Conservation (phyloP, 2,888 invertebrate species). For the Acanthosepion esculentum region DNA sequence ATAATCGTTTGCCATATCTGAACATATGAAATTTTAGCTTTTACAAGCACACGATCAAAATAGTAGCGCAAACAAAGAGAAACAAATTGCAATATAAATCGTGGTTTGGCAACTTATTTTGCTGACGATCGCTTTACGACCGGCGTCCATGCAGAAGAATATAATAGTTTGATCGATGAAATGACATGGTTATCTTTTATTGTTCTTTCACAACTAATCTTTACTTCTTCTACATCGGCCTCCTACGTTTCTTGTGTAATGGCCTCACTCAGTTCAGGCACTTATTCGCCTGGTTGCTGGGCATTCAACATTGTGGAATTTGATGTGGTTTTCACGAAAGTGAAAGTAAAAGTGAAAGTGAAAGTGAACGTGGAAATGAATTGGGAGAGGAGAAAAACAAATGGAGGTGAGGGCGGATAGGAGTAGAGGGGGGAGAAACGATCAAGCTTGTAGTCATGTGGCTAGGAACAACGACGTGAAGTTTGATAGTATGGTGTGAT, state of each 20-base stretch:
- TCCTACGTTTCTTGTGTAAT: not conserved
- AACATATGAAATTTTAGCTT: too few species aligned
- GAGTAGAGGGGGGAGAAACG: not conserved
- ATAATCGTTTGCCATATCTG: too few species aligned
- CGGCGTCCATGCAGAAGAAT: too few species aligned
- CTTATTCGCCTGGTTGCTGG: slow-evolving; percentile 13
- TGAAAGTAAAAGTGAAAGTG: not conserved
- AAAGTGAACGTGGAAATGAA: not conserved
- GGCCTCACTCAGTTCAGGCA: not conserved
- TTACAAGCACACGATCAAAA: too few species aligned
- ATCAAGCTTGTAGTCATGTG: not conserved
- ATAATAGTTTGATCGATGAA: too few species aligned
- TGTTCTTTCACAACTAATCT: not conserved
- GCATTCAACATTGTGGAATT: slow-evolving; percentile 16
- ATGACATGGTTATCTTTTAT: not conserved
- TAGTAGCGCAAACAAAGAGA: too few species aligned
- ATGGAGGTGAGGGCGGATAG: too few species aligned
- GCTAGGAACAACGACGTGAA: not conserved
- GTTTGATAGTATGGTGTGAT: not conserved
- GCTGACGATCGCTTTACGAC: too few species aligned
- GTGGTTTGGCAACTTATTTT: too few species aligned
- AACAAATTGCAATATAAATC: too few species aligned
- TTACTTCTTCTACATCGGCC: not conserved
- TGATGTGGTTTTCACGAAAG: not conserved
- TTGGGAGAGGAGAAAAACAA: not conserved